Percentiles rank a stretch among this genome's conserved stretches.
phyloP scores from a whole-genome alignment of 2,113 vertebrate genomes.

The Mustelus asterias region DNA sequence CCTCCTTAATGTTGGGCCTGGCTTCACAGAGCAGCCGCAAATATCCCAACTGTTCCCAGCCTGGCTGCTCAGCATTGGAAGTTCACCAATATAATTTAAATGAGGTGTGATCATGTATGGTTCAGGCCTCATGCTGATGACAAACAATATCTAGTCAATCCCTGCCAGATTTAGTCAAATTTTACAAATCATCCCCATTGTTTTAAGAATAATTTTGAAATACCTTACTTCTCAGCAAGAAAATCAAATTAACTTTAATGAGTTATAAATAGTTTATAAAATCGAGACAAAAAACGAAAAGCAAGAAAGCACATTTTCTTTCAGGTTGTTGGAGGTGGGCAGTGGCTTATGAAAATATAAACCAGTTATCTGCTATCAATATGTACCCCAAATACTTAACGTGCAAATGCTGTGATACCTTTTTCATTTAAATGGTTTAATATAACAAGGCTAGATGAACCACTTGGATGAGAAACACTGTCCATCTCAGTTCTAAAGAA shows the following conservation, averaged over 20 bases:
- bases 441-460: neutral
- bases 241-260: slow-evolving; percentile 7
- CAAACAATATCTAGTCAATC: neutral
- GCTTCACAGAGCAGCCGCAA: neutral
- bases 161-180: neutral
- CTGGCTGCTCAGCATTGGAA: neutral
- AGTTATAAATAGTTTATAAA: slow-evolving; percentile 22
- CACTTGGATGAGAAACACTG: slow-evolving; percentile 4
- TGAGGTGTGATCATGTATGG: neutral
- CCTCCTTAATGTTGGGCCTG: neutral
- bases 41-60: neutral
- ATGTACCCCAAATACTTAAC: neutral
- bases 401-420: neutral
- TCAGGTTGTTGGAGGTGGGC: slow-evolving; percentile 11
- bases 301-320: slow-evolving; percentile 10
- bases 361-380: slow-evolving; percentile 13
- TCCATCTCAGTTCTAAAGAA: slow-evolving; percentile 17
- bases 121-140: neutral
- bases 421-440: neutral
- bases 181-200: neutral
- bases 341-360: slow-evolving; percentile 20
- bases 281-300: neutral
- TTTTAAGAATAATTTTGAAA: neutral
- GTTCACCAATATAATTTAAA: neutral
- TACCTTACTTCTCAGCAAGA: slow-evolving; percentile 20